Percentiles rank a stretch among this genome's conserved stretches.
These are phyloP conservation scores for Anguilla japonica DNA, from an alignment of 2,113 vertebrate species.

Conservation along the genomic window DNA sequence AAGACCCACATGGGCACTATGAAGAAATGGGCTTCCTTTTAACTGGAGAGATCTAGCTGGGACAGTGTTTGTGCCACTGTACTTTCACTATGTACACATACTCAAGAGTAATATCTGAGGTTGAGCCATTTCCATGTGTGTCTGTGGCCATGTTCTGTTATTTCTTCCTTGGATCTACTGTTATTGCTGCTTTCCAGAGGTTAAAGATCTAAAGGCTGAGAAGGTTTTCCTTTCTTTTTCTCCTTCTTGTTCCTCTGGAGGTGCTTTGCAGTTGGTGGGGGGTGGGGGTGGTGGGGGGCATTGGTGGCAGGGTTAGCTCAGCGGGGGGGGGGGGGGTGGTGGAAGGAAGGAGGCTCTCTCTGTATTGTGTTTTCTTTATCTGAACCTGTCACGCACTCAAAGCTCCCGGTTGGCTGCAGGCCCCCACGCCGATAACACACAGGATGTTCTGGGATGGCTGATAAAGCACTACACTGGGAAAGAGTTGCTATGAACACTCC, in stretches of 20 bases:
- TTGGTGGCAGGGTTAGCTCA: not conserved
- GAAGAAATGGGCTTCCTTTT: too few relatives aligned
- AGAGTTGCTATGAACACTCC: constrained; percentile 55
- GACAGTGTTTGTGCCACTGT: not conserved
- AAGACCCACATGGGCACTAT: too few relatives aligned
- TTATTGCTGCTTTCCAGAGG: not conserved
- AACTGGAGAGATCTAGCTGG: not conserved
- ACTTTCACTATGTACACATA: not conserved
- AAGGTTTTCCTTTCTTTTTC: constrained; percentile 33
- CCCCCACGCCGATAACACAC: constrained; percentile 49
- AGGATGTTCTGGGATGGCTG: constrained; percentile 65
- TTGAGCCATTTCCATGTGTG: not conserved
- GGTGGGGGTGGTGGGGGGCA: not conserved
- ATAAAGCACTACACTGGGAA: constrained; percentile 54
- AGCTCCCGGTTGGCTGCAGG: constrained; percentile 47
- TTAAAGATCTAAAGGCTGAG: not conserved
- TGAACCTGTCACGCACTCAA: constrained; percentile 55
- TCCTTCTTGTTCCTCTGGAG: constrained; percentile 8
- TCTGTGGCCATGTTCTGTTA: not conserved
- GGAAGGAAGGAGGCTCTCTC: constrained; percentile 41
- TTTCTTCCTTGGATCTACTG: not conserved
- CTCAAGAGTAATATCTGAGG: not conserved
- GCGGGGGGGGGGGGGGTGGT: not conserved
- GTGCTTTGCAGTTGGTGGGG: not conserved
- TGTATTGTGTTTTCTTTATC: constrained; percentile 51